These are phyloP conservation scores for Cartodere bifasciata DNA, from an alignment of 2,888 invertebrate genomes.

Conservation along the genomic window DNA sequence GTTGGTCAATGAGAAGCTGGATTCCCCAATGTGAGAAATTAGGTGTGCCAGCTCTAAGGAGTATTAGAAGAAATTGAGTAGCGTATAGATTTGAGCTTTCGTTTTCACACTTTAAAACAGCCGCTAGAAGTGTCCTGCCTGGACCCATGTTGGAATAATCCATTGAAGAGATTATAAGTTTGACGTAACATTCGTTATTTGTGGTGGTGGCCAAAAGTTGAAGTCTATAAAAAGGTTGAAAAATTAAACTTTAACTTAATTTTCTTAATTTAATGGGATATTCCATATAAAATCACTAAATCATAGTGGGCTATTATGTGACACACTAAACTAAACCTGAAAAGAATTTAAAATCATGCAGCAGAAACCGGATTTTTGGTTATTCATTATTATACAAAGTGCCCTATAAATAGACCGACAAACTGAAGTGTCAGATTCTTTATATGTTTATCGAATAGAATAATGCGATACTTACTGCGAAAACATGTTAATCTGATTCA, in stretches of 20 bases:
- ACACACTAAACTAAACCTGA: too few species aligned
- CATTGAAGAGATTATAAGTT: slow-evolving; percentile 81
- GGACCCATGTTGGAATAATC: slow-evolving; percentile 71
- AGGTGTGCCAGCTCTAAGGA: slow-evolving; percentile 63
- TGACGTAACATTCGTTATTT: slow-evolving; percentile 85
- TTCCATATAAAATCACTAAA: too few species aligned
- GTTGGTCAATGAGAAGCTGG: slow-evolving; percentile 68
- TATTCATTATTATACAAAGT: too few species aligned
- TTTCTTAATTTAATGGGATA: too few species aligned
- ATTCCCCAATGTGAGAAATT: slow-evolving; percentile 80
- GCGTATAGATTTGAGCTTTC: slow-evolving; percentile 67
- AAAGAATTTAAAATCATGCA: too few species aligned
- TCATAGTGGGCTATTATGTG: too few species aligned
- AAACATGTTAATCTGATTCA: slow-evolving; percentile 63
- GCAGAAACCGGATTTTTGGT: too few species aligned
- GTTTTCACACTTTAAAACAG: slow-evolving; percentile 43
- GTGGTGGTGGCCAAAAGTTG: slow-evolving; percentile 68
- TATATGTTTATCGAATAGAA: too few species aligned
- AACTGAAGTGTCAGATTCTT: too few species aligned
- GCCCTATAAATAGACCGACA: too few species aligned
- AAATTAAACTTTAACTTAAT: not conserved
- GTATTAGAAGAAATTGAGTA: slow-evolving; percentile 79
- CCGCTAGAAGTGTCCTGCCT: slow-evolving; percentile 38
- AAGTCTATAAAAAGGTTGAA: slow-evolving; percentile 43
- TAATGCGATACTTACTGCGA: slow-evolving; percentile 63